Evolutionary conservation across 2,113 vertebrate genomes (phyloP).

Genomic region (Corapipo altera): DNA sequence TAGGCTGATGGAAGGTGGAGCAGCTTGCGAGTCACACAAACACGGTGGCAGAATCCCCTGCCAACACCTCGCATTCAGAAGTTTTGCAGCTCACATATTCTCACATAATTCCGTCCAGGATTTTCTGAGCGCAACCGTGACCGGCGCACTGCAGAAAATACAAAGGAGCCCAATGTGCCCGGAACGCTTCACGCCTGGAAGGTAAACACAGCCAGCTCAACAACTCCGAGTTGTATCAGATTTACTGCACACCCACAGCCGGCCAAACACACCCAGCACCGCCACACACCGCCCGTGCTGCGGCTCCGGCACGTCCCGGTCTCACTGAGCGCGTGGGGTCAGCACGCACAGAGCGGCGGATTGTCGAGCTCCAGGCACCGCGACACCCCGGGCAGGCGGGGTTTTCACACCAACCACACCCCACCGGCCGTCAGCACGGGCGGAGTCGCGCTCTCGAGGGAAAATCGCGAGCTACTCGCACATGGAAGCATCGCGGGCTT

Average conservation of each 20-base stretch:
- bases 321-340: accelerated
- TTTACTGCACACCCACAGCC: background rate
- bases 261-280: accelerated
- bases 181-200: background rate
- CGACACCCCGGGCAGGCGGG: accelerated
- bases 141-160: background rate
- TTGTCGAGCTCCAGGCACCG: background rate
- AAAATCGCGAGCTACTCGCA: accelerated
- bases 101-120: background rate
- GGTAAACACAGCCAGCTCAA: background rate
- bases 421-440: accelerated
- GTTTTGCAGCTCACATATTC: background rate
- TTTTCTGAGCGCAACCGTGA: background rate
- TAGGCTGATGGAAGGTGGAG: background rate
- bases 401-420: no score
- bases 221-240: accelerated
- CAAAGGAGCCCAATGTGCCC: background rate
- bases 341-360: background rate
- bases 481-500: accelerated
- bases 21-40: background rate
- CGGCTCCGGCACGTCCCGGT: accelerated
- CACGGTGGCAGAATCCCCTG: background rate
- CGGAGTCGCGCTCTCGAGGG: accelerated
- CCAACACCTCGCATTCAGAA: background rate
- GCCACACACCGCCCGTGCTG: background rate